A percentile compares a stretch with the other conserved stretches of the same genome.
Evolutionary conservation across 2,113 vertebrate genomes (phyloP).

Genomic region (Setophaga petechia): DNA sequence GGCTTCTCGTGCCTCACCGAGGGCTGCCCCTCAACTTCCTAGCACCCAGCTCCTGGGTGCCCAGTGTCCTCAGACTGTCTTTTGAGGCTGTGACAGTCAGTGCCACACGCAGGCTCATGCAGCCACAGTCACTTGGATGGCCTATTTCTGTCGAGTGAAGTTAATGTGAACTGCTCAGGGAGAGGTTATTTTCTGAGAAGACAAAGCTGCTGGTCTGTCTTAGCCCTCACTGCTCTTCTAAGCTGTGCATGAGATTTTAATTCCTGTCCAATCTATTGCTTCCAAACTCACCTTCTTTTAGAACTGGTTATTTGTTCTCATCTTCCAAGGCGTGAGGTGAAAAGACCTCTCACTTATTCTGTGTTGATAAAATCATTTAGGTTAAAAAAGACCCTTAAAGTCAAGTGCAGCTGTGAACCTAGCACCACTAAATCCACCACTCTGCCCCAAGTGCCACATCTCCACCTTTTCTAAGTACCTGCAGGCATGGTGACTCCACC

Average conservation of each 20-base stretch:
- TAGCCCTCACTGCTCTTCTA: neutral
- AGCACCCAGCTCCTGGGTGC: neutral
- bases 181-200: neutral
- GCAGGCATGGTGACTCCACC: neutral
- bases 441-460: neutral
- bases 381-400: neutral
- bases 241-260: neutral
- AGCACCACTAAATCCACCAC: neutral
- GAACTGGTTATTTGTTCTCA: neutral
- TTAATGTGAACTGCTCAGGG: neutral
- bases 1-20: neutral
- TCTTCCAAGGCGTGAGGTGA: neutral
- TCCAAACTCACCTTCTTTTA: neutral
- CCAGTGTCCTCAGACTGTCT: neutral
- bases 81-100: neutral
- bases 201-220: neutral
- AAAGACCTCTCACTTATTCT: neutral
- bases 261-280: neutral
- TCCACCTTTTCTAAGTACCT: neutral
- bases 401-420: neutral
- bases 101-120: neutral
- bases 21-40: neutral
- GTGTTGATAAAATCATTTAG: neutral
- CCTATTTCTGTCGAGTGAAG: slow-evolving; percentile 44
- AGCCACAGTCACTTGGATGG: neutral